Conservation (phyloP, 2,113 vertebrate genomes). For the Hemiscyllium ocellatum region DNA sequence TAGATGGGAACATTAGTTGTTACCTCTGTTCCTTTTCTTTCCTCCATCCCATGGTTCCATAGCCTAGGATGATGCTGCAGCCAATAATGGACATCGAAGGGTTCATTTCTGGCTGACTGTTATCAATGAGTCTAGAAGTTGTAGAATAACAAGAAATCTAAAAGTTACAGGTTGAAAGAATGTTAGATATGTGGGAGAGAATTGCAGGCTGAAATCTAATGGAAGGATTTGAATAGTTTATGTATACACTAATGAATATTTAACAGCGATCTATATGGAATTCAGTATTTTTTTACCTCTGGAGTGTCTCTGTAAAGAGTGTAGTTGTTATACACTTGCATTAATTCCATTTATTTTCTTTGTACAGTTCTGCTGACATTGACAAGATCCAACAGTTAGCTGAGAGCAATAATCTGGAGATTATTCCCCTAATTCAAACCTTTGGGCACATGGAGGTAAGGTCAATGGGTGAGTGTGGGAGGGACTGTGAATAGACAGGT, state of each 20-base stretch:
- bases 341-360: conserved; percentile 39
- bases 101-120: neutral
- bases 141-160: neutral
- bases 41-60: neutral
- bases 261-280: neutral
- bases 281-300: neutral
- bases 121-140: neutral
- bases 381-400: conserved; percentile 58
- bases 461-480: neutral
- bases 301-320: neutral
- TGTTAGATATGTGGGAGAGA: neutral
- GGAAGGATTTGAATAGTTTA: neutral
- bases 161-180: neutral
- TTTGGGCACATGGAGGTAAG: conserved; percentile 69
- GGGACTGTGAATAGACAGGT: neutral
- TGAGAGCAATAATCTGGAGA: conserved; percentile 52
- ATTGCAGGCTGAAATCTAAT: neutral
- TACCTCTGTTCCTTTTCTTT: neutral
- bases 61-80: neutral
- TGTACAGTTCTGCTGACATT: conserved; percentile 57
- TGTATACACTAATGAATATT: neutral
- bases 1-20: neutral
- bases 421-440: conserved; percentile 67
- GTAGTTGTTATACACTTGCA: neutral
- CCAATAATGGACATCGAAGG: neutral